These are phyloP conservation scores for Bradypus variegatus DNA, from an alignment of 2,797 vertebrate species.

Conservation along the genomic window DNA sequence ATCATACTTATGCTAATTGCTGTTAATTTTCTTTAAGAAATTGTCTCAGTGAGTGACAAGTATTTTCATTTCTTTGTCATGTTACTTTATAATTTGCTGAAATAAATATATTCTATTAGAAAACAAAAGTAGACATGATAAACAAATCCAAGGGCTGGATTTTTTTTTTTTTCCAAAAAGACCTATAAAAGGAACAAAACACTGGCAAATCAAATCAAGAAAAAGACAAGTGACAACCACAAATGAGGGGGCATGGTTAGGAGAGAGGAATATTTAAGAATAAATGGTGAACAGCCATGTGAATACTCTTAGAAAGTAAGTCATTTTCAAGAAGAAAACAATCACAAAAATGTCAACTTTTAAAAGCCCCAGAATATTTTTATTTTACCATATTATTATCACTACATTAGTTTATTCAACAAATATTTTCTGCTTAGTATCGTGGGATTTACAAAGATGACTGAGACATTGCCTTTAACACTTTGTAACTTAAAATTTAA, in stretches of 20 bases:
- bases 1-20: not conserved
- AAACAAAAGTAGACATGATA: constrained; percentile 18
- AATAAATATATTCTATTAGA: constrained; percentile 30
- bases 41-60: not conserved
- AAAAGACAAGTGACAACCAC: not conserved
- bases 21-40: constrained; percentile 14
- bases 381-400: not conserved
- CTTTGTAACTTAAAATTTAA: constrained; percentile 1
- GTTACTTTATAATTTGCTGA: constrained; percentile 41
- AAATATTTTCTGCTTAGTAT: not conserved
- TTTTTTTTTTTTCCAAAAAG: not conserved
- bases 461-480: not conserved
- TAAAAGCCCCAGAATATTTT: constrained; percentile 9
- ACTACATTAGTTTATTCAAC: not conserved
- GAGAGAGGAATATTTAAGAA: constrained; percentile 1
- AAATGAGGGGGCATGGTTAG: not conserved
- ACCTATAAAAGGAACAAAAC: not conserved
- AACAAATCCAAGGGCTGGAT: not conserved
- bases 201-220: constrained; percentile 38
- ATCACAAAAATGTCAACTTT: not conserved
- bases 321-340: not conserved
- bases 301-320: not conserved
- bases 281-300: not conserved
- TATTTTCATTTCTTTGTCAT: constrained; percentile 46
- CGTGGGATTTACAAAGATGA: not conserved